These are phyloP conservation scores for Lacerta agilis DNA, from an alignment of 2,797 vertebrate genomes.

Conservation along the genomic window DNA sequence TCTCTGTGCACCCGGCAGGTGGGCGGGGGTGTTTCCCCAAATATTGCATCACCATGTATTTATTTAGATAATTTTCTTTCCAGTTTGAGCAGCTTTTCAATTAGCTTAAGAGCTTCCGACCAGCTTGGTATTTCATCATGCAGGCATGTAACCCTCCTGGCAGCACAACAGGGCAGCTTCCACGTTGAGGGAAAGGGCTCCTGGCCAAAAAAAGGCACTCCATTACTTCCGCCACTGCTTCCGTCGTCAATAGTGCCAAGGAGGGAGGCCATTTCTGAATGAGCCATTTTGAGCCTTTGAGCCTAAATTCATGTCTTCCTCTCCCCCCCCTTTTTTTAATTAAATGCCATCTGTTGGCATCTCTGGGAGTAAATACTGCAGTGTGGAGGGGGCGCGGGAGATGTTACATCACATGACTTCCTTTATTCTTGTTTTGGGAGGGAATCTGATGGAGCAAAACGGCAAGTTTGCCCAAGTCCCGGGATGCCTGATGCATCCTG, in stretches of 20 bases:
- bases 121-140: background rate
- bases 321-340: background rate
- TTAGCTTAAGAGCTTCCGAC: background rate
- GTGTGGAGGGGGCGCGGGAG: background rate
- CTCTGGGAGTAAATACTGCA: slow-evolving; percentile 1
- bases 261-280: slow-evolving; percentile 24
- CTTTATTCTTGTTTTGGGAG: background rate
- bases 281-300: background rate
- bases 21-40: background rate
- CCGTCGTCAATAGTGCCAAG: background rate
- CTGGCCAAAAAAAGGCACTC: background rate
- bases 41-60: background rate
- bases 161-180: background rate
- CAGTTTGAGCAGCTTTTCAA: background rate
- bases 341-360: slow-evolving; percentile 24
- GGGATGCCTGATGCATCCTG: background rate
- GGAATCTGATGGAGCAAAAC: background rate
- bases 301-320: background rate
- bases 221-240: background rate
- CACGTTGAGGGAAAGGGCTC: background rate
- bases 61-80: background rate
- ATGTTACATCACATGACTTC: slow-evolving; percentile 6
- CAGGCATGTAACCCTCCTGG: background rate
- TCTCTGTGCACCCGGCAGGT: too few relatives aligned
- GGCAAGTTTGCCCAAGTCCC: background rate